Evolutionary conservation across 2,797 vertebrate genomes (phyloP), one percentile per base, ranked within the genome.

Genomic region (Cyclura pinguis): DNA sequence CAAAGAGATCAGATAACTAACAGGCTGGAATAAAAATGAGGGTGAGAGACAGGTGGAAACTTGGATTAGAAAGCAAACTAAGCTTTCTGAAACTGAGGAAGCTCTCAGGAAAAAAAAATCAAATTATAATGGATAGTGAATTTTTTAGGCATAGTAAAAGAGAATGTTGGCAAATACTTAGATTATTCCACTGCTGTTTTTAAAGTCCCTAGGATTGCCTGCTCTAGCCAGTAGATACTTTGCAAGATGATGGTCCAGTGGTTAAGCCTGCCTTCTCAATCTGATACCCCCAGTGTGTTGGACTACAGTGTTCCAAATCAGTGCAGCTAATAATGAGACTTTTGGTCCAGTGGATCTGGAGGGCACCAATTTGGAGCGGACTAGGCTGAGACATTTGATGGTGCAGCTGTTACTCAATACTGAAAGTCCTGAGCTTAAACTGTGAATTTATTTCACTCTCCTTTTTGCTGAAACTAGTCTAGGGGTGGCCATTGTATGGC

Each of bases 51-150:
- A 95, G 92, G 90, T 10, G 0, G 92, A 92, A 94, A 94, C 77
- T 93, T 95, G 93, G 86, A 93, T 82, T 62, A 86, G 95, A 96
- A 95, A 96, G 91, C 80, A 94, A 96, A 93, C 84, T 90, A 92
- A 94, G 89, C 90, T 95, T 95, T 94, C 93, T 94, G 87, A 82
- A 78, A 72, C 86, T 92, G 84, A 95, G 95, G 91, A 94, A 91
- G 72, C 81, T 94, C 90, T 87, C 85, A 91, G 90, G 87, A 18
- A 5, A 4, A 95, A 94, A 94, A 27, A 50, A 94, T 94, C 85
- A 96, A 94, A 90, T 89, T 35, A 47, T 91, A 3, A 22, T n/a
- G 62, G 92, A 95, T 82, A 93, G 77, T 0, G 18, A 92, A 92
- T 94, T 76, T 72, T 95, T 91, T 80, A 69, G 88, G 7, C 81